phyloP scores from a whole-genome alignment of 2,888 invertebrate species.

The Chouioia cunea region DNA sequence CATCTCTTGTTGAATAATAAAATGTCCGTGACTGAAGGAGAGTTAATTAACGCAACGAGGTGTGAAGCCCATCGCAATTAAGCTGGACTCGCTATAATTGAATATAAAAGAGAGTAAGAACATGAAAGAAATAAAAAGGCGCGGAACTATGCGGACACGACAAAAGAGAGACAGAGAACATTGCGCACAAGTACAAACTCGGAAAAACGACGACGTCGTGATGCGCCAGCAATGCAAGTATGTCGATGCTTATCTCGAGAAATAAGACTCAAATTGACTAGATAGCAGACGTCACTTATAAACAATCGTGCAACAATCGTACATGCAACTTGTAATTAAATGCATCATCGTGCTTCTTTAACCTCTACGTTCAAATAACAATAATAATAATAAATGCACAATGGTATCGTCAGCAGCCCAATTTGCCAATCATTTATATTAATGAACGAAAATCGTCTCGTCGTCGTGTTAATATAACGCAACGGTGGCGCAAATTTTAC shows the following conservation, averaged over 20 bases:
- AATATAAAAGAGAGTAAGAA: not conserved
- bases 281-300: slow-evolving; percentile 39
- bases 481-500: too few species aligned
- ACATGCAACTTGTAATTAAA: slow-evolving; percentile 46
- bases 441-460: too few species aligned
- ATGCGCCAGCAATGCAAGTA: not conserved
- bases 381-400: too few species aligned
- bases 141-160: not conserved
- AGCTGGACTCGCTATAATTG: too few species aligned
- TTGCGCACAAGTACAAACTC: not conserved
- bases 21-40: too few species aligned
- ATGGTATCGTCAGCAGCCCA: too few species aligned
- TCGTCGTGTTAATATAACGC: too few species aligned
- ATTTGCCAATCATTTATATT: too few species aligned
- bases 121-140: not conserved
- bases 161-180: not conserved
- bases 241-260: slow-evolving; percentile 28
- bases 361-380: too few species aligned
- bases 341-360: slow-evolving; percentile 22
- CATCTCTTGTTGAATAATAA: too few species aligned
- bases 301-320: slow-evolving; percentile 41
- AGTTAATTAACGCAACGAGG: too few species aligned
- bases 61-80: too few species aligned
- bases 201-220: slow-evolving; percentile 21
- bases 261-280: slow-evolving; percentile 28